phyloP scores from a whole-genome alignment of 2,888 invertebrate species.

The Zele albiditarsus region DNA sequence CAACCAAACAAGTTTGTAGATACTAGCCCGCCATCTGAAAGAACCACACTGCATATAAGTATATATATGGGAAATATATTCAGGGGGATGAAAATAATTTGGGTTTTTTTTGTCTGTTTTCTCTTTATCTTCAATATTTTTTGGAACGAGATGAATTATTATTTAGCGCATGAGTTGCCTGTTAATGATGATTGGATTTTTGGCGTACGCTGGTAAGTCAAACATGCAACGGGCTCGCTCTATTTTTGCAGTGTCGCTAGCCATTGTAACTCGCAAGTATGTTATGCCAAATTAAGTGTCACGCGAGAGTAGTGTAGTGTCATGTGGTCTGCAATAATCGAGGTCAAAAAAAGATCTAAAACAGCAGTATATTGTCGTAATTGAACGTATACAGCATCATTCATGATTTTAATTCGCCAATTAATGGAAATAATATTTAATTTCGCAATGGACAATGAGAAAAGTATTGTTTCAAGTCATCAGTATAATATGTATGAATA shows the following conservation, averaged over 20 bases:
- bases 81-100: no score
- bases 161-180: background rate
- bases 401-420: no score
- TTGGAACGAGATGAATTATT: background rate
- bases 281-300: background rate
- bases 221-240: background rate
- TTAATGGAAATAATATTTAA: no score
- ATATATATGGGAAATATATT: background rate
- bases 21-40: conserved; percentile 94
- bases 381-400: background rate
- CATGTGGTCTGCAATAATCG: background rate
- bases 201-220: background rate
- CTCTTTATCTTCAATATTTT: background rate
- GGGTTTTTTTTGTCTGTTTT: background rate
- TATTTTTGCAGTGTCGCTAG: conserved; percentile 1
- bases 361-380: background rate
- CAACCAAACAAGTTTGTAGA: conserved; percentile 95
- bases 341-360: background rate
- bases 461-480: no score
- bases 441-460: no score
- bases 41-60: conserved; percentile 25
- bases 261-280: background rate
- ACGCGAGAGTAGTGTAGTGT: background rate
- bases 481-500: no score
- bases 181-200: background rate